Conservation (phyloP, 2,113 vertebrate genomes). For the Gopherus evgoodei region DNA sequence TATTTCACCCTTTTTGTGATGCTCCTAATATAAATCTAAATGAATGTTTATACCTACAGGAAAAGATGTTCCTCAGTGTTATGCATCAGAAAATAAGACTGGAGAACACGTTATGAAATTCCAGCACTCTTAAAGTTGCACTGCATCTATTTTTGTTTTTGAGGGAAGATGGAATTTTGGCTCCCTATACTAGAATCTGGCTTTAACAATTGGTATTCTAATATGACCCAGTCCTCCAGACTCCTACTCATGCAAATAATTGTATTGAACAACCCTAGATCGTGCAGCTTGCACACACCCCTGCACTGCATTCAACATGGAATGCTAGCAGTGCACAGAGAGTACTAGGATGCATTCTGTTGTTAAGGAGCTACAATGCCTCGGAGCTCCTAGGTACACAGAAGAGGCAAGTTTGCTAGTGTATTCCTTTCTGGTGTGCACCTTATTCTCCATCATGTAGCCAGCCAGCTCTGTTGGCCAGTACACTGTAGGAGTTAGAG, state of each 20-base stretch:
- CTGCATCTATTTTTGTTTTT: background rate
- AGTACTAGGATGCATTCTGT: background rate
- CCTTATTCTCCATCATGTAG: background rate
- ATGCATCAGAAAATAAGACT: constrained; percentile 18
- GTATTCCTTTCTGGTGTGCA: background rate
- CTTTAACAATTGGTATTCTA: background rate
- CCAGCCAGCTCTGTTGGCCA: rapidly evolving
- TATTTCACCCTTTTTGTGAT: constrained; percentile 36
- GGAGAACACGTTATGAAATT: background rate
- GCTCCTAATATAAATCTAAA: constrained; percentile 64
- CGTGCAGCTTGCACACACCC: background rate
- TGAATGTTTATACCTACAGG: constrained; percentile 23
- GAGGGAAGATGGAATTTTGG: background rate
- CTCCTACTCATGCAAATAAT: background rate
- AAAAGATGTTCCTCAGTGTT: background rate
- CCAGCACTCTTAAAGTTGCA: background rate
- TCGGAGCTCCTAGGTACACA: background rate
- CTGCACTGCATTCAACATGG: background rate
- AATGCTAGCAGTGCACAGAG: rapidly evolving
- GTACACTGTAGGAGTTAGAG: background rate
- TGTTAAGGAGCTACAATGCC: background rate
- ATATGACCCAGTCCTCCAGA: rapidly evolving
- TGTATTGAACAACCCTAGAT: background rate
- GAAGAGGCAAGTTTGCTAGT: background rate
- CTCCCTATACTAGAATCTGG: background rate